Conservation (phyloP, 2,113 vertebrate species). For the Heteronetta atricapilla region DNA sequence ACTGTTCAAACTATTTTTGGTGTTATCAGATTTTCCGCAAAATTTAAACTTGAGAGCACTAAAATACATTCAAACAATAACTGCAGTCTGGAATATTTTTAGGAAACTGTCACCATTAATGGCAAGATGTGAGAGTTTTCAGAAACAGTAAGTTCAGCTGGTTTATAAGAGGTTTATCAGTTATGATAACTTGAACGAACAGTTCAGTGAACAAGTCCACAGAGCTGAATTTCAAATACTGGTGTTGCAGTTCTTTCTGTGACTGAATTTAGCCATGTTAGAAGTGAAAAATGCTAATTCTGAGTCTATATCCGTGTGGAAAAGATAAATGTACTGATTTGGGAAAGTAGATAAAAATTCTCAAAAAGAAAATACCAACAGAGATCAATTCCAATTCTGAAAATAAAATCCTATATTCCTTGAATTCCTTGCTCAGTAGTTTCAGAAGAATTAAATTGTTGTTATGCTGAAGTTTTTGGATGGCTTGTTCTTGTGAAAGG, state of each 20-base stretch:
- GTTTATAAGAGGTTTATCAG: neutral
- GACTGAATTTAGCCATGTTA: neutral
- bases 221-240: neutral
- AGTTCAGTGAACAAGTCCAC: neutral
- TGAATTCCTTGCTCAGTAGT: neutral
- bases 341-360: neutral
- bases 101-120: neutral
- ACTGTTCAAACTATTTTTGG: neutral
- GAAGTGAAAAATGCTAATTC: neutral
- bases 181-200: neutral
- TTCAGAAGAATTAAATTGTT: neutral
- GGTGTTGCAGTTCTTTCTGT: neutral
- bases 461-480: neutral
- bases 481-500: neutral
- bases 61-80: neutral
- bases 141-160: neutral
- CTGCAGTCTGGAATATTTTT: neutral
- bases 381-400: neutral
- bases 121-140: neutral
- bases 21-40: neutral
- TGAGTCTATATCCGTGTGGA: neutral
- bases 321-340: neutral
- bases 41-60: neutral
- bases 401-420: neutral
- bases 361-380: neutral